Evolutionary conservation across 1,140 invertebrate genomes (phyloP), one percentile per base, ranked within the genome.

Genomic region (Neuroterus valhalla): DNA sequence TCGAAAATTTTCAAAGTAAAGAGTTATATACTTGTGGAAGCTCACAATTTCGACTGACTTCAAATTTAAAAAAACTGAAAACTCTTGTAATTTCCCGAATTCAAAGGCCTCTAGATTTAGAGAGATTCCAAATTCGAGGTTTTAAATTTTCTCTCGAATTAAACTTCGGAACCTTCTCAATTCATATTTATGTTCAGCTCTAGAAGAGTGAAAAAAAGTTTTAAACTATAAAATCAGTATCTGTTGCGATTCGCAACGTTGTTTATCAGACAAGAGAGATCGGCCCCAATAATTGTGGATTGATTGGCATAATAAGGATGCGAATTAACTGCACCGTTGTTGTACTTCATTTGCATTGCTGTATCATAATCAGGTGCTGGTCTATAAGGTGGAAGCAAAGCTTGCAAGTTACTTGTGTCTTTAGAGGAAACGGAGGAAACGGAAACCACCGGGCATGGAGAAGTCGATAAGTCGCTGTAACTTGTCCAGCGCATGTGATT

Each of bases 301-400:
- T 89, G 88, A 85, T 89, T 90, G n/a, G 88, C 88, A 55, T 89
- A 90, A 81, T 87, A 90, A 72, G 88, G 89, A 68, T 90, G 88
- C 8, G 87, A 80, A 69, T 85, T 82, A 74, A 85, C 88, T 48
- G 83, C 84, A 38, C 80, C 78, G 43, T 87, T 89, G 68, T 87
- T 89, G 84, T 95, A 95, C 81, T 95, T 95, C 84, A 96, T 93
- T 87, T 96, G 95, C 55, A 99, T 93, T 6, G 97, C 97, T 0
- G 96, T 97, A 84, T 98, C 96, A 86, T 99, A 99, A 88, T 98
- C 97, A 0, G 97, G 97, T 2, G 96, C 96, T 23, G 95, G 96
- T 44, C 97, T 93, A 87, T 98, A 98, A 0, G 95, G 95, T 1
- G 97, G 97, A 17, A 98, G 87, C 74, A 97, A 91, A 8, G 95